Conservation (phyloP, 2,888 invertebrate species). For the Trachelus tabidus region DNA sequence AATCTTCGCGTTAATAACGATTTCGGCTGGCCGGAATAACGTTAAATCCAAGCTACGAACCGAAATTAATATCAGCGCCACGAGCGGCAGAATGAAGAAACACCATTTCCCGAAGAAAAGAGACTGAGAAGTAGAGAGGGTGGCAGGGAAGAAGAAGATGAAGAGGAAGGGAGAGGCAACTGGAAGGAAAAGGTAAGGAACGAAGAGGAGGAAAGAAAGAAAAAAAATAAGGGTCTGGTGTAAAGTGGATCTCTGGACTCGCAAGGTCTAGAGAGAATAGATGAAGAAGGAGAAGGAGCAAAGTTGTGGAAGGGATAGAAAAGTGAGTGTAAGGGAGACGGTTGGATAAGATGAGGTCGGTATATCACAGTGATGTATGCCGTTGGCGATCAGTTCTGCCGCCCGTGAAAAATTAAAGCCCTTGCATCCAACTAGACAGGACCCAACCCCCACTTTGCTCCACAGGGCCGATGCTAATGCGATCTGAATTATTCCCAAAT, state of each 20-base stretch:
- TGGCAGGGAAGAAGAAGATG: background rate
- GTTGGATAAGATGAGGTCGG: slow-evolving; percentile 29
- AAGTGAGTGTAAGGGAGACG: slow-evolving; percentile 20
- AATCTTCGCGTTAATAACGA: background rate
- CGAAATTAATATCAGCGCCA: background rate
- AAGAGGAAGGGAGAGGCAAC: background rate
- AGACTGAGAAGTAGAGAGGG: background rate
- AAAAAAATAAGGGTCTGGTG: background rate
- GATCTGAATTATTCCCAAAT: slow-evolving; percentile 7
- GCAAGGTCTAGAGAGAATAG: background rate
- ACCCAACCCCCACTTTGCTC: slow-evolving; percentile 3
- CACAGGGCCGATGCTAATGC: background rate
- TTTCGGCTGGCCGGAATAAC: background rate
- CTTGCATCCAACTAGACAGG: slow-evolving; percentile 15
- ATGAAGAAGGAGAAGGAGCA: background rate
- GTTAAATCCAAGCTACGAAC: background rate
- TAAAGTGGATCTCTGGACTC: slow-evolving; percentile 5
- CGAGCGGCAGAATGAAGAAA: background rate
- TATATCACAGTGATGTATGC: slow-evolving; percentile 35
- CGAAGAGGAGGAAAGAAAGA: background rate
- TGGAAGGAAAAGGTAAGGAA: background rate
- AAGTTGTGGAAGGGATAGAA: slow-evolving; percentile 10
- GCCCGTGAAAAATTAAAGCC: slow-evolving; percentile 32
- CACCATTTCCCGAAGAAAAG: background rate
- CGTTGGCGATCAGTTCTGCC: slow-evolving; percentile 29